Evolutionary conservation across 2,888 invertebrate species (phyloP).

Genomic region (Dicyrtoma fusca): DNA sequence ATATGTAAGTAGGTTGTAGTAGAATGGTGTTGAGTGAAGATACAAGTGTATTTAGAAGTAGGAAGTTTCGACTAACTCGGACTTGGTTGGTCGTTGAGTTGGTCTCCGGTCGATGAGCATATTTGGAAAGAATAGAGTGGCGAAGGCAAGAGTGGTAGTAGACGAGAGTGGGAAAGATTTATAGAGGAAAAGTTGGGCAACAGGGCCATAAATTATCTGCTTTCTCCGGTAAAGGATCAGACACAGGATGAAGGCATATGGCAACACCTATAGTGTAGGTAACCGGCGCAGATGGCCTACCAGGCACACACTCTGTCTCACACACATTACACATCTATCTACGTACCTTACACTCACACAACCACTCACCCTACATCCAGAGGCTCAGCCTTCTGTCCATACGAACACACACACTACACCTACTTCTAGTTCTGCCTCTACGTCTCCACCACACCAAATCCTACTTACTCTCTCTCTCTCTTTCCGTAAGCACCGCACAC

Average conservation of each 20-base stretch:
- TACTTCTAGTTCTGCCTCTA: neutral
- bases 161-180: slow-evolving; percentile 40
- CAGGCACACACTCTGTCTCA: neutral
- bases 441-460: neutral
- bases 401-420: neutral
- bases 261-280: slow-evolving; percentile 40
- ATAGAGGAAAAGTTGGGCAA: slow-evolving; percentile 43
- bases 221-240: slow-evolving; percentile 37
- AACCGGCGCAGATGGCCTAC: slow-evolving; percentile 29
- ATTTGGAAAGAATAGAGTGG: slow-evolving; percentile 27
- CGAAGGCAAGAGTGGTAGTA: slow-evolving; percentile 13
- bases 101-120: slow-evolving; percentile 34
- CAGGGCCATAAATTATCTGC: slow-evolving; percentile 46
- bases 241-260: slow-evolving; percentile 37
- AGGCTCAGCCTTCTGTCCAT: too few relatives aligned
- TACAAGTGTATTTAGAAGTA: slow-evolving; percentile 15
- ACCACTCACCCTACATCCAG: too few relatives aligned
- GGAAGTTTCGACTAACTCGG: neutral
- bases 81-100: slow-evolving; percentile 19
- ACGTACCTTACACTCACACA: too few relatives aligned
- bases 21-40: slow-evolving; percentile 6
- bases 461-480: slow-evolving; percentile 4
- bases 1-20: too few relatives aligned
- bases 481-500: neutral
- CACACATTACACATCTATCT: slow-evolving; percentile 1